Percentiles rank a stretch among this genome's conserved stretches.
Conservation (phyloP, 92 coral and sea anemone genomes). For the Zoanthus solanderi region DNA sequence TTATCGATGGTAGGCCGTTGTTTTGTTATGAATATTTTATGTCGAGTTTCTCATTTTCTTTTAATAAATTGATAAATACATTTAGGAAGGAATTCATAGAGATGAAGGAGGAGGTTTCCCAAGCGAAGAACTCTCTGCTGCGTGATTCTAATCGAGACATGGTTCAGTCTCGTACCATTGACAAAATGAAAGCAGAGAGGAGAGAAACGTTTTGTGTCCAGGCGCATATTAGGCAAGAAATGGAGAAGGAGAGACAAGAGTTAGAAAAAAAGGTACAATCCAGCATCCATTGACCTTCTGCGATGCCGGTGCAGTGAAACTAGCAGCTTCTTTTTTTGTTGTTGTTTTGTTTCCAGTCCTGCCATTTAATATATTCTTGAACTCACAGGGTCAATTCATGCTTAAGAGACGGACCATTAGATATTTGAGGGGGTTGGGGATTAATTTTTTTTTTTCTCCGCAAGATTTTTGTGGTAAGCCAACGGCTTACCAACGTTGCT, state of each 20-base stretch:
- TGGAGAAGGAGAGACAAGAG: constrained; percentile 60
- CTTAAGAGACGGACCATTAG: no score
- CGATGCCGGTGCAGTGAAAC: no score
- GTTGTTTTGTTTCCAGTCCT: no score
- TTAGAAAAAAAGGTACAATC: constrained; percentile 65
- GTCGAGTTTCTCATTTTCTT: background rate
- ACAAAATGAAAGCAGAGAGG: constrained; percentile 74
- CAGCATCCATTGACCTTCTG: no score
- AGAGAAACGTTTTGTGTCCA: constrained; percentile 74
- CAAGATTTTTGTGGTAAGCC: background rate
- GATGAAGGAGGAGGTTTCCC: constrained; percentile 64
- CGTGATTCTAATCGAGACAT: constrained; percentile 76
- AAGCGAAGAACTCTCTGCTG: constrained; percentile 61
- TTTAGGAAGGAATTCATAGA: constrained; percentile 53
- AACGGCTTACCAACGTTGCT: no score
- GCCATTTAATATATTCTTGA: no score
- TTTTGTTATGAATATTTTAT: no score
- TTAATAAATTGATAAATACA: background rate
- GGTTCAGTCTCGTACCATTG: constrained; percentile 71
- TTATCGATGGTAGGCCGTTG: no score
- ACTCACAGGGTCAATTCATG: no score
- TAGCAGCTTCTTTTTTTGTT: no score
- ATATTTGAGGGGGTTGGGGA: no score
- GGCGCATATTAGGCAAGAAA: constrained; percentile 70
- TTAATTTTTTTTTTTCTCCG: no score